Evolutionary conservation across 2,113 vertebrate genomes (phyloP).

Genomic region (Mystacornis crossleyi): DNA sequence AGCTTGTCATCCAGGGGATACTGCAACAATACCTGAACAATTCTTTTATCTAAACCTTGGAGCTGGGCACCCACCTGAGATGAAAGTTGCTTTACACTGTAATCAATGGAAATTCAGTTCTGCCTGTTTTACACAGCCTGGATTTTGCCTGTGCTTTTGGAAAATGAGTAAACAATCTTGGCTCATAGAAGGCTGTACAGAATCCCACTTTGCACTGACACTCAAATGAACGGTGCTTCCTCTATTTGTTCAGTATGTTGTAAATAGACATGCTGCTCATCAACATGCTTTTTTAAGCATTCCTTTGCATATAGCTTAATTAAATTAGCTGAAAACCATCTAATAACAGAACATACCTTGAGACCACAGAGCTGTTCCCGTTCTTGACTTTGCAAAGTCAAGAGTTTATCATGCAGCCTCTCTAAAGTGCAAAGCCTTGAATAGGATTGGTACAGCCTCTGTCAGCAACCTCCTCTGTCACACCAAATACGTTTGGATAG

Average conservation of each 20-base stretch:
- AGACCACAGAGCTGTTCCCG: neutral
- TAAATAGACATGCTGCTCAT: neutral
- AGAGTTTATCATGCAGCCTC: neutral
- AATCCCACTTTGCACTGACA: neutral
- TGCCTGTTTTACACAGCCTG: neutral
- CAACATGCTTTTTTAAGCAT: neutral
- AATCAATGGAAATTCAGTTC: neutral
- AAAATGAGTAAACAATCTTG: neutral
- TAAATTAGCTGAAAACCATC: neutral
- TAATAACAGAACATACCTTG: neutral
- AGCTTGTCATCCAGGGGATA: neutral
- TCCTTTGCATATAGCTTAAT: neutral
- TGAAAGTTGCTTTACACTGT: neutral
- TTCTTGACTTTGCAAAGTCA: neutral
- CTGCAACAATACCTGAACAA: neutral
- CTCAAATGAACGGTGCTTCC: neutral
- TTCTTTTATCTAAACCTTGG: neutral
- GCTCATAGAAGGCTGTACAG: neutral
- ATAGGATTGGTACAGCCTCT: neutral
- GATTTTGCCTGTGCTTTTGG: neutral
- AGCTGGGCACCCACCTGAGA: neutral
- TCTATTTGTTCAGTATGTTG: neutral
- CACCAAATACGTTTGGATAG: accelerated
- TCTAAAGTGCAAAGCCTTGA: neutral
- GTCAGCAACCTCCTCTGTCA: neutral